These are phyloP conservation scores for Erynnis tages DNA, from an alignment of 2,888 invertebrate species.

Conservation along the genomic window DNA sequence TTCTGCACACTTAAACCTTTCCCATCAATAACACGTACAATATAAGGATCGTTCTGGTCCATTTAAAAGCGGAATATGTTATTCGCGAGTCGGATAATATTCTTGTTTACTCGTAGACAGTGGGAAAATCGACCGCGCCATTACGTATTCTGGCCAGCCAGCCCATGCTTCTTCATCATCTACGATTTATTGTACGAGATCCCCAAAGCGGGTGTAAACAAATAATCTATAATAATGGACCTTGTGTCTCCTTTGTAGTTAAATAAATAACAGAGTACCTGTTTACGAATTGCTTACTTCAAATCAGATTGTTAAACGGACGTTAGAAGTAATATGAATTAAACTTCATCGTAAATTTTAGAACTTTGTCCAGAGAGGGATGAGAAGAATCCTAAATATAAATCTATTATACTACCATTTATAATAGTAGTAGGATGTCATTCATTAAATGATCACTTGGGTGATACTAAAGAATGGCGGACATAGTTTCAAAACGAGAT, in stretches of 20 bases:
- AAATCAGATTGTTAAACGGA: too few species aligned
- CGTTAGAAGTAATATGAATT: too few species aligned
- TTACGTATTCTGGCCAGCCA: slow-evolving; percentile 31
- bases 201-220: slow-evolving; percentile 7
- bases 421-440: too few species aligned
- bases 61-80: slow-evolving; percentile 8
- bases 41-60: neutral
- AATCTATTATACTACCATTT: too few species aligned
- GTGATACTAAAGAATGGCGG: too few species aligned
- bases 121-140: slow-evolving; percentile 21
- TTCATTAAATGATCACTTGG: too few species aligned
- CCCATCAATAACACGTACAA: too few species aligned
- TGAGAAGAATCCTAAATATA: too few species aligned
- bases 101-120: slow-evolving; percentile 33
- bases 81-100: slow-evolving; percentile 12
- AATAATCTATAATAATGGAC: slow-evolving; percentile 6
- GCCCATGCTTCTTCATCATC: slow-evolving; percentile 31
- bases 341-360: too few species aligned
- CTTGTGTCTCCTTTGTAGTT: neutral
- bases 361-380: too few species aligned
- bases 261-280: neutral
- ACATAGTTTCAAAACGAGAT: too few species aligned
- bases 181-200: slow-evolving; percentile 14
- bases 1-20: neutral
- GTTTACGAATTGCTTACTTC: too few species aligned